Evolutionary conservation across 2,888 invertebrate species (phyloP), one percentile per base, ranked within the genome.

Genomic region (Axea sp.): DNA sequence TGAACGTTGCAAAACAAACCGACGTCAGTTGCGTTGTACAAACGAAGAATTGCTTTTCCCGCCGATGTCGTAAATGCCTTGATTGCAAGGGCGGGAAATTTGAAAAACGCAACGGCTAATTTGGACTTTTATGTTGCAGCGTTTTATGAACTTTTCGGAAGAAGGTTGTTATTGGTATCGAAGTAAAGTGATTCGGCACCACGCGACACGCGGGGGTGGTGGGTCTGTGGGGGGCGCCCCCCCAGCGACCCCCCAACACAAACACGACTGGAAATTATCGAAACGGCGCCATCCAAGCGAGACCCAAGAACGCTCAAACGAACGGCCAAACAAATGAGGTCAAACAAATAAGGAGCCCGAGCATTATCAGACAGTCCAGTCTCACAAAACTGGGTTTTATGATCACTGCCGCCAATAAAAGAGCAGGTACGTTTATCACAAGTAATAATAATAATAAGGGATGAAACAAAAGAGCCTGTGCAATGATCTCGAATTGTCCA

Each of bases 361-460:
- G 86, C 78, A 88, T 91, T 83, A 91, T 90, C 86, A 89, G 91
- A 74, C 91, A 91, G 83, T 90, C 91, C 75, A 91, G 91, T 87
- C 90, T 92, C 84, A 91, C 91, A 57, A 90, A 90, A 85, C 89
- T 92, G 75, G 91, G 91, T 30, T 90, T 90, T 78, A 91, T 91
- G 88, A 89, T 92, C 78, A 90, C 90, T 30, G 90, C 91, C 53
- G 90, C 91, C 76, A 91, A 89, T 84, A 88, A 88, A 78, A 86
- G 88, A 72, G 85, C 83, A 77, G 86, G 89, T 88, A 77, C 2
- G 19, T 19, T n/a, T n/a, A n/a, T n/a, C n/a, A n/a, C n/a, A n/a
- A n/a, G n/a, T n/a, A n/a, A n/a, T n/a, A n/a, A n/a, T n/a, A n/a
- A n/a, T n/a, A n/a, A n/a, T n/a, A n/a, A n/a, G n/a, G n/a, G n/a